phyloP scores from a whole-genome alignment of 2,888 invertebrate genomes.

The Adela reaumurella region DNA sequence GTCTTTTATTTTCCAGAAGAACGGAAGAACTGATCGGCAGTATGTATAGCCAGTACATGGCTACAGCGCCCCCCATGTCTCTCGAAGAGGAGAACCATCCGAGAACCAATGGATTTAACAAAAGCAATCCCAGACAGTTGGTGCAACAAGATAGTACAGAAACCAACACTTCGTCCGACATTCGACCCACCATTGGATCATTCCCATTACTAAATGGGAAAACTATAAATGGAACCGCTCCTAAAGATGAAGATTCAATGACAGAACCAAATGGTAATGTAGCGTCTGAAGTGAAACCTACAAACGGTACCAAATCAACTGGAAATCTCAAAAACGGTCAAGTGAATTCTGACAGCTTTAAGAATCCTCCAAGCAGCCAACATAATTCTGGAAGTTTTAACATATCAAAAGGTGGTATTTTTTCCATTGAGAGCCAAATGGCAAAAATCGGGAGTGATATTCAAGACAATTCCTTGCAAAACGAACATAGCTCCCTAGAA shows the following conservation, averaged over 20 bases:
- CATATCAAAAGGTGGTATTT: constrained; percentile 27
- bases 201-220: too few relatives aligned
- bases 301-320: too few relatives aligned
- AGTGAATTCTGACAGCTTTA: too few relatives aligned
- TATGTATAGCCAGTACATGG: constrained; percentile 52
- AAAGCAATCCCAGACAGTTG: constrained; percentile 25
- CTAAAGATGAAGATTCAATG: too few relatives aligned
- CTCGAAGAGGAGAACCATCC: constrained; percentile 26
- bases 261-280: too few relatives aligned
- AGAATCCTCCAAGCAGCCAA: too few relatives aligned
- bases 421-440: constrained; percentile 37
- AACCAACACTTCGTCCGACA: constrained; percentile 40
- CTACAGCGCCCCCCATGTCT: constrained; percentile 36
- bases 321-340: constrained; percentile 10
- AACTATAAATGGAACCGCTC: background rate
- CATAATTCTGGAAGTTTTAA: too few relatives aligned
- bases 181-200: constrained; percentile 22
- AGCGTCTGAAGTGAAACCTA: too few relatives aligned
- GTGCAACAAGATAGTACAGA: constrained; percentile 37
- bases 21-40: constrained; percentile 61
- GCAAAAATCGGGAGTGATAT: constrained; percentile 22
- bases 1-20: constrained; percentile 38
- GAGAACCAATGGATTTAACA: constrained; percentile 24
- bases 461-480: background rate
- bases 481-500: background rate